phyloP scores from a whole-genome alignment of 1,140 invertebrate species.

The Psilanteris sp. region DNA sequence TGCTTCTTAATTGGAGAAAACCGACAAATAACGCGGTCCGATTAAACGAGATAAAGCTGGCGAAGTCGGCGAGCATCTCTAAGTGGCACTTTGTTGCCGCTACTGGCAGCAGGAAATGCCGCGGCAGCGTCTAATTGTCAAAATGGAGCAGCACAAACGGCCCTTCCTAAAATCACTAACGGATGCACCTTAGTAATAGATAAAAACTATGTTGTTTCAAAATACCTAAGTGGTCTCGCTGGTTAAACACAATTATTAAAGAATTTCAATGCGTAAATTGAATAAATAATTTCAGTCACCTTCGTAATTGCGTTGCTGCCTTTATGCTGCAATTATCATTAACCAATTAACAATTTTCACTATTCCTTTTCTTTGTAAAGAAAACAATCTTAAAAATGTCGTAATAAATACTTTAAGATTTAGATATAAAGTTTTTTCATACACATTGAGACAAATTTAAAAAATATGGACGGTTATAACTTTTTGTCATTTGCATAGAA shows the following conservation, averaged over 20 bases:
- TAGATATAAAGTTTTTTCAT: too few relatives aligned
- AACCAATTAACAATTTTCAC: constrained; percentile 56
- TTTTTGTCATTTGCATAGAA: too few relatives aligned
- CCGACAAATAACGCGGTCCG: constrained; percentile 72
- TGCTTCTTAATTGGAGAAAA: constrained; percentile 75
- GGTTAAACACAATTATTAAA: constrained; percentile 34
- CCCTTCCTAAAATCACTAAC: constrained; percentile 52
- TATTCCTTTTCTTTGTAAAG: too few relatives aligned
- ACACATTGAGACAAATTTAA: too few relatives aligned
- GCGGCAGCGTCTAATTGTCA: constrained; percentile 74
- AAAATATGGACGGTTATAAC: too few relatives aligned
- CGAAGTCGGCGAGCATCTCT: constrained; percentile 64
- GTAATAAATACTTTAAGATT: too few relatives aligned
- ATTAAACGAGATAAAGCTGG: constrained; percentile 73
- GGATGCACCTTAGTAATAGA: constrained; percentile 15
- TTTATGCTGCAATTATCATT: too few relatives aligned
- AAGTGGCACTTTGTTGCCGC: constrained; percentile 71
- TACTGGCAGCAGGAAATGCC: constrained; percentile 61
- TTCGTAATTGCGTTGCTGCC: too few relatives aligned
- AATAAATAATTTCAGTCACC: constrained; percentile 41
- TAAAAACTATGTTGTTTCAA: too few relatives aligned
- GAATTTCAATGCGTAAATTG: constrained; percentile 32
- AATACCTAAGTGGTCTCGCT: too few relatives aligned
- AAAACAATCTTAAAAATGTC: too few relatives aligned
- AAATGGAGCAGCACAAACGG: constrained; percentile 74